phyloP scores from a whole-genome alignment of 2,797 vertebrate genomes.

The Cyclura pinguis region DNA sequence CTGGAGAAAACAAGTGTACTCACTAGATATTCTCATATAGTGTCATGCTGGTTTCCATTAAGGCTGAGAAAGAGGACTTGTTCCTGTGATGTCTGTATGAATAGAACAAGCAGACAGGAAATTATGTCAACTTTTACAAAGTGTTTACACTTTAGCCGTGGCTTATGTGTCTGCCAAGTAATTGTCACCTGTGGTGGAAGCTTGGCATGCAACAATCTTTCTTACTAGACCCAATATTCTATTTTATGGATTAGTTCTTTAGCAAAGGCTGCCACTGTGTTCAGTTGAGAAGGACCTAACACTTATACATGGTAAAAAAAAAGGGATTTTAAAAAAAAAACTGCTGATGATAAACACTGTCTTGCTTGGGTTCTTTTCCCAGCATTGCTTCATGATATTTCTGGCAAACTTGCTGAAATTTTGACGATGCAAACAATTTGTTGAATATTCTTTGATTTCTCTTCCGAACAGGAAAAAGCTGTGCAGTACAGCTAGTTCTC shows the following conservation, averaged over 20 bases:
- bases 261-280: conserved; percentile 68
- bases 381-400: conserved; percentile 74
- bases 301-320: conserved; percentile 44
- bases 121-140: conserved; percentile 65
- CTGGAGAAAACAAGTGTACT: not conserved
- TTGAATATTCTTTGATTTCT: conserved; percentile 41
- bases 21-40: not conserved
- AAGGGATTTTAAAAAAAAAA: conserved; percentile 64
- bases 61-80: not conserved
- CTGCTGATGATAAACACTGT: conserved; percentile 68
- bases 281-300: conserved; percentile 63
- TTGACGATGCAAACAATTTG: conserved; percentile 49
- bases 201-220: conserved; percentile 62
- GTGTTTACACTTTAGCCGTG: conserved; percentile 60
- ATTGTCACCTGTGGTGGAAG: conserved; percentile 76
- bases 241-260: conserved; percentile 66
- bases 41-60: not conserved
- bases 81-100: conserved; percentile 38
- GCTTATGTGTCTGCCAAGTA: conserved; percentile 74
- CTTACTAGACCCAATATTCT: conserved; percentile 56
- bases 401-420: conserved; percentile 74
- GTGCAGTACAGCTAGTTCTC: conserved; percentile 5
- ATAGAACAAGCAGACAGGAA: conserved; percentile 69
- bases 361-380: conserved; percentile 72
- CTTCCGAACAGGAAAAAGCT: conserved; percentile 22